These are phyloP conservation scores for Tinea semifulvella DNA, from an alignment of 2,888 invertebrate species.

Conservation along the genomic window DNA sequence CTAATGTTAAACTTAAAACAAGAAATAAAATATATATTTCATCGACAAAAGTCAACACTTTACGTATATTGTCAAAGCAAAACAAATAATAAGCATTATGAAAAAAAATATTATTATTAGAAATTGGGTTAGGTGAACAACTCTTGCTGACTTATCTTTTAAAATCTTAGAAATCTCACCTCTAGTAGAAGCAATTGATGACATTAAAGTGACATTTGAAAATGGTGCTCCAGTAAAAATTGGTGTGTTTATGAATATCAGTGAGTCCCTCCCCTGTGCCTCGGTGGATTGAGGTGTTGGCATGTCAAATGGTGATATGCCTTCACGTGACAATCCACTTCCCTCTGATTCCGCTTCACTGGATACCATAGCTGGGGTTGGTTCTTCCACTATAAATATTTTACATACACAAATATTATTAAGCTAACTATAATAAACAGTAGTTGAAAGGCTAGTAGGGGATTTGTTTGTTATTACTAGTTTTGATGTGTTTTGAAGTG, in stretches of 20 bases:
- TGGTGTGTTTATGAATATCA: not conserved
- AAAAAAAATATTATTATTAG: no score
- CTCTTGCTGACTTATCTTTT: no score
- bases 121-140: no score
- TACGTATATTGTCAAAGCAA: no score
- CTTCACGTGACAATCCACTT: constrained; percentile 34
- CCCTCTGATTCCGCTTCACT: constrained; percentile 58
- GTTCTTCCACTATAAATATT: not conserved
- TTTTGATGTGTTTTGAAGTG: not conserved
- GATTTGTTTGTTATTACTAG: not conserved
- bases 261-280: not conserved
- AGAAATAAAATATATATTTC: no score
- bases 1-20: no score
- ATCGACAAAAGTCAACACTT: no score
- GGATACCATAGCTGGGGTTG: constrained; percentile 44
- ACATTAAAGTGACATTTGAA: constrained; percentile 31
- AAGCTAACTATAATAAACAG: no score
- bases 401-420: no score
- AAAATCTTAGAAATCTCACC: no score
- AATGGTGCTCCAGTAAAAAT: constrained; percentile 32
- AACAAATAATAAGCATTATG: no score
- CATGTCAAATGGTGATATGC: constrained; percentile 34
- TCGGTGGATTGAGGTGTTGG: constrained; percentile 19
- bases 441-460: not conserved
- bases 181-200: constrained; percentile 43